phyloP scores from a whole-genome alignment of 2,113 vertebrate genomes.

The Stigmatopora nigra region DNA sequence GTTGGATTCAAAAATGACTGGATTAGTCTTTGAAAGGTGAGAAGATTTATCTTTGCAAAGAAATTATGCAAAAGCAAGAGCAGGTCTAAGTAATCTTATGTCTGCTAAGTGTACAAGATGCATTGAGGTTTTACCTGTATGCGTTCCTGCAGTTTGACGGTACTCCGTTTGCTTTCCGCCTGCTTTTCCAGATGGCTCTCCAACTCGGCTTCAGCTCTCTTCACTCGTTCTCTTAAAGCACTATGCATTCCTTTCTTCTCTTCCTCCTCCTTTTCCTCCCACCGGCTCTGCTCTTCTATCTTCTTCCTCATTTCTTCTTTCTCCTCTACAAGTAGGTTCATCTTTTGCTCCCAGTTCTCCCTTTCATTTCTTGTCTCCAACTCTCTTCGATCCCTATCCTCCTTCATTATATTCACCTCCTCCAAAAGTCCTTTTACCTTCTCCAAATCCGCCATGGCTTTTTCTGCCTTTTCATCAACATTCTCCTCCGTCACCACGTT shows the following conservation, averaged over 20 bases:
- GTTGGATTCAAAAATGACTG: background rate
- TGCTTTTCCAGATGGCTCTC: slow-evolving; percentile 78
- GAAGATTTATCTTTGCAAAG: background rate
- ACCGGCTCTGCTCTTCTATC: slow-evolving; percentile 73
- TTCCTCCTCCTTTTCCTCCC: slow-evolving; percentile 80
- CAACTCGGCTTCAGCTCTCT: slow-evolving; percentile 79
- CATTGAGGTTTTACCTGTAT: slow-evolving; percentile 75
- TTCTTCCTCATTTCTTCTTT: slow-evolving; percentile 72
- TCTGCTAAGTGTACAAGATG: background rate
- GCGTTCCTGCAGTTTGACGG: slow-evolving; percentile 80
- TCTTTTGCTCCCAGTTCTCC: slow-evolving; percentile 66
- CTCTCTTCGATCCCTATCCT: slow-evolving; percentile 38
- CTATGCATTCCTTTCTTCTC: slow-evolving; percentile 76
- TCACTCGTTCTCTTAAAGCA: slow-evolving; percentile 78
- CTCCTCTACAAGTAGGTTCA: slow-evolving; percentile 67
- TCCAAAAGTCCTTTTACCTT: slow-evolving; percentile 44
- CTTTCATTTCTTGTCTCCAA: slow-evolving; percentile 63
- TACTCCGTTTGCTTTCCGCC: slow-evolving; percentile 77
- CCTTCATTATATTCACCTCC: slow-evolving; percentile 46
- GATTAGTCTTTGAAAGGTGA: background rate
- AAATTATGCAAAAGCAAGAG: background rate
- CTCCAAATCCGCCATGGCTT: slow-evolving; percentile 47
- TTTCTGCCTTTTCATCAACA: slow-evolving; percentile 32
- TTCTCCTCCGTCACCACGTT: slow-evolving; percentile 41
- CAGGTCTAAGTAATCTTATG: background rate